Evolutionary conservation across 2,888 invertebrate species (phyloP), one percentile per base, ranked within the genome.

Genomic region (Lycia hirtaria): DNA sequence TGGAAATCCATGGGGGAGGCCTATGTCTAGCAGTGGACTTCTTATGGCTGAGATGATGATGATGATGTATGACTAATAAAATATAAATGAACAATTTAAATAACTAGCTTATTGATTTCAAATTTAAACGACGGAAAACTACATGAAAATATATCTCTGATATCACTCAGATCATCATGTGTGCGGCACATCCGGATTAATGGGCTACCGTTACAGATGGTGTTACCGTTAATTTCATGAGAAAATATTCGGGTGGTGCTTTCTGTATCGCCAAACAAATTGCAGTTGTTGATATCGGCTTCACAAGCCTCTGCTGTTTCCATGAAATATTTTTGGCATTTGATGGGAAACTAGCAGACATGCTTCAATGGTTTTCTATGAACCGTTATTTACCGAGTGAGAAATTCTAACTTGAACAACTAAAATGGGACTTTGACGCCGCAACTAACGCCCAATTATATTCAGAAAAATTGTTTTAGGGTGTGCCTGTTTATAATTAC

Each of bases 171-270:
- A n/a, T n/a, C n/a, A n/a, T n/a, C n/a, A n/a, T n/a, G n/a, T n/a
- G n/a, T n/a, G n/a, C n/a, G n/a, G n/a, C n/a, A n/a, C n/a, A n/a
- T n/a, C n/a, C n/a, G n/a, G n/a, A n/a, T n/a, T n/a, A n/a, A n/a
- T n/a, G n/a, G n/a, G n/a, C n/a, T n/a, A n/a, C n/a, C n/a, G n/a
- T n/a, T n/a, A n/a, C n/a, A n/a, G n/a, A n/a, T n/a, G n/a, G n/a
- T n/a, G n/a, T 45, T 48, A 55, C 53, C 38, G 54, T 60, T 51
- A 50, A 19, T 59, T 51, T 51, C 47, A 28, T 33, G 47, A 28
- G 47, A 47, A 54, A 30, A 12, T 48, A 35, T 33, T 33, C 6
- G 15, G 12, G 24, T 40, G 33, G 32, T 24, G 32, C 22, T 38
- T n/a, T 19, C 22, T 26, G 37, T 28, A 53, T 38, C 28, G n/a